A percentile compares a stretch with the other conserved stretches of the same genome.
These are phyloP conservation scores for Drosophila seclusa DNA, from an alignment of 2,888 invertebrate species.

Conservation along the genomic window DNA sequence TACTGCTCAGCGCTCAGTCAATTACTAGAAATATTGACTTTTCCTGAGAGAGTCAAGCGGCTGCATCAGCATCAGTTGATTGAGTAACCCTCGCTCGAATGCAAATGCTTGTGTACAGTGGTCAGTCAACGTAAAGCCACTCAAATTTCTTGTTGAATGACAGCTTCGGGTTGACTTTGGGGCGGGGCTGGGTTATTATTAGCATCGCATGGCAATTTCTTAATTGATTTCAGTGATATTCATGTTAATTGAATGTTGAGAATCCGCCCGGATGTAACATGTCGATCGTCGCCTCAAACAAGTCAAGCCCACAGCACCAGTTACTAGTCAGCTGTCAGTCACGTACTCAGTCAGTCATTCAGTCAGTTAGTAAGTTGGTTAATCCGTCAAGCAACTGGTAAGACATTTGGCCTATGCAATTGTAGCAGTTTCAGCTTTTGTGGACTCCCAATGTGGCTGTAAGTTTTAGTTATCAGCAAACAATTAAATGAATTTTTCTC, in stretches of 20 bases:
- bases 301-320: conserved; percentile 25
- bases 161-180: conserved; percentile 42
- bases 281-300: conserved; percentile 61
- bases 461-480: conserved; percentile 70
- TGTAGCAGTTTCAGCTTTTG: conserved; percentile 10
- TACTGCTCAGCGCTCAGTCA: neutral
- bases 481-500: conserved; percentile 68
- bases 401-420: conserved; percentile 15
- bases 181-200: conserved; percentile 63
- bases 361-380: conserved; percentile 7
- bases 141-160: conserved; percentile 29
- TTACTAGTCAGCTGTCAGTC: conserved; percentile 56
- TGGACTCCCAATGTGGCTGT: conserved; percentile 29
- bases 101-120: conserved; percentile 37
- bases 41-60: neutral
- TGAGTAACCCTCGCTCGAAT: conserved; percentile 49
- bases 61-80: conserved; percentile 11
- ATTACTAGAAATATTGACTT: neutral
- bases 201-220: conserved; percentile 66
- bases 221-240: conserved; percentile 72
- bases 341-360: conserved; percentile 32
- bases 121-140: conserved; percentile 19
- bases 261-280: conserved; percentile 71
- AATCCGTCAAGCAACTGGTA: conserved; percentile 14
- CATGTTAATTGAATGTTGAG: conserved; percentile 58